Evolutionary conservation across 2,888 invertebrate species (phyloP).

Genomic region (Drosophila conformis): DNA sequence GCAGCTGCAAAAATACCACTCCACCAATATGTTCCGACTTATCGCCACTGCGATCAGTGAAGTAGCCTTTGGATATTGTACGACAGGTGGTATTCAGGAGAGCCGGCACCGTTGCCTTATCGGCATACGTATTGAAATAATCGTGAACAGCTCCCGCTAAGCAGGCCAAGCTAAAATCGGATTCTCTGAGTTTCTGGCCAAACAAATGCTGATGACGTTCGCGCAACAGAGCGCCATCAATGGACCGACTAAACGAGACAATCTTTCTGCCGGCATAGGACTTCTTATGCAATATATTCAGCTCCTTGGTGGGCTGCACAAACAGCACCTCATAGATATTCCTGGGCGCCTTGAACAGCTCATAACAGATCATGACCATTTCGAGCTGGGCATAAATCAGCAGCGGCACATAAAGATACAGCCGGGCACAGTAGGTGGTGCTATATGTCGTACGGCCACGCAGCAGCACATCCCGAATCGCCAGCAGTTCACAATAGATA

Average conservation of each 20-base stretch:
- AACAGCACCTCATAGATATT: conserved; percentile 84
- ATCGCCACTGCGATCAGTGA: conserved; percentile 79
- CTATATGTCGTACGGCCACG: conserved; percentile 75
- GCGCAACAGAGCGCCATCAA: conserved; percentile 82
- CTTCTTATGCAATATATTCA: conserved; percentile 82
- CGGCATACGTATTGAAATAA: conserved; percentile 76
- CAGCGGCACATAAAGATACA: conserved; percentile 82
- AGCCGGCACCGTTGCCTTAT: conserved; percentile 68
- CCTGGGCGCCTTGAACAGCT: conserved; percentile 82
- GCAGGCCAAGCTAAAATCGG: conserved; percentile 82
- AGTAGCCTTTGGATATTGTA: conserved; percentile 83
- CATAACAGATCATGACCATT: conserved; percentile 77
- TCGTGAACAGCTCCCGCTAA: conserved; percentile 82
- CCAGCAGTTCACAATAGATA: conserved; percentile 77
- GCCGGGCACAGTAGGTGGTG: conserved; percentile 77
- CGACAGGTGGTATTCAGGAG: conserved; percentile 83
- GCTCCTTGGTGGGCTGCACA: conserved; percentile 78
- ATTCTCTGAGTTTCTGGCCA: conserved; percentile 76
- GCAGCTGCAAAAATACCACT: conserved; percentile 83
- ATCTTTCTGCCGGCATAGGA: conserved; percentile 84
- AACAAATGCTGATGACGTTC: conserved; percentile 72
- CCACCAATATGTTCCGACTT: conserved; percentile 82
- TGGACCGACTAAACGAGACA: conserved; percentile 82
- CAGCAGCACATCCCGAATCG: conserved; percentile 77
- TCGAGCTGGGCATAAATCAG: conserved; percentile 82